These are phyloP conservation scores for Sogatella furcifera DNA, from an alignment of 1,140 invertebrate genomes.

Conservation along the genomic window DNA sequence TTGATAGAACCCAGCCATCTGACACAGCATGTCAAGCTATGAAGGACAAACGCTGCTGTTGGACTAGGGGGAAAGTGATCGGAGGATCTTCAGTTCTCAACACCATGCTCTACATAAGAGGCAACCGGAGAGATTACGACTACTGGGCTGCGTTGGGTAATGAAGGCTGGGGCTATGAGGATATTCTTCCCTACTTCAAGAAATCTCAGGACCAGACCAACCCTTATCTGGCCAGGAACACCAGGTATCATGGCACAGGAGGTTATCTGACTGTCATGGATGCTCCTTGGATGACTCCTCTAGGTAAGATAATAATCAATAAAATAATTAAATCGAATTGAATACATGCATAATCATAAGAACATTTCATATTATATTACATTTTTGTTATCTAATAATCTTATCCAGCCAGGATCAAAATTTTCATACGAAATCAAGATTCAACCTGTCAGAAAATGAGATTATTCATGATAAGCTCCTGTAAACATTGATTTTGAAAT, in stretches of 20 bases:
- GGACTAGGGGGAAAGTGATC: conserved; percentile 66
- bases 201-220: conserved; percentile 77
- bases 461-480: too few relatives aligned
- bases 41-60: conserved; percentile 65
- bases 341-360: too few relatives aligned
- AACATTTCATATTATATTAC: too few relatives aligned
- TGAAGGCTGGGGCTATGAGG: conserved; percentile 78
- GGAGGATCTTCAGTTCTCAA: conserved; percentile 73
- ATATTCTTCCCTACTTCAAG: conserved; percentile 77
- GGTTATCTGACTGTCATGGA: conserved; percentile 74
- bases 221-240: conserved; percentile 62
- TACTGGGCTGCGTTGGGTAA: conserved; percentile 83
- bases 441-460: too few relatives aligned
- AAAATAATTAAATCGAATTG: too few relatives aligned
- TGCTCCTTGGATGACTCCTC: conserved; percentile 63
- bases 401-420: too few relatives aligned
- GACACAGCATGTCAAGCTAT: conserved; percentile 74
- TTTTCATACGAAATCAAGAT: too few relatives aligned
- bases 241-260: conserved; percentile 56
- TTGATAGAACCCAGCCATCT: conserved; percentile 64
- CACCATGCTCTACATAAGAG: conserved; percentile 86
- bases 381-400: too few relatives aligned
- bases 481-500: too few relatives aligned
- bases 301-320: conserved; percentile 34
- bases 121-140: conserved; percentile 81